phyloP scores from a whole-genome alignment of 2,797 vertebrate species.

The Benthosema pterotum region DNA sequence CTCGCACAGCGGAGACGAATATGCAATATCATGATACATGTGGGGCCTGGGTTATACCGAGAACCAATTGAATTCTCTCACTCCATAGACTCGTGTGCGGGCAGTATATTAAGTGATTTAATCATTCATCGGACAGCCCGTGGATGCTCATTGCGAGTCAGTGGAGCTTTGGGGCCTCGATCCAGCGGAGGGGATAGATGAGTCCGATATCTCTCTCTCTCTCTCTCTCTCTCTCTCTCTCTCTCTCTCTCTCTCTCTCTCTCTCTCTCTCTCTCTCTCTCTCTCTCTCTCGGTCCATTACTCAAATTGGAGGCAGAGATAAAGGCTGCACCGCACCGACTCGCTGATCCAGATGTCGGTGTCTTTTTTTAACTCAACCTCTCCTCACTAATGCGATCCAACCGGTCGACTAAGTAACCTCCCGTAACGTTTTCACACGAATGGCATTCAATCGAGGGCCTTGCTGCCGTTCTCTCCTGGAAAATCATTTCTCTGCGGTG shows the following conservation, averaged over 20 bases:
- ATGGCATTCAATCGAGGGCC: conserved; percentile 58
- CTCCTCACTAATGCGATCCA: conserved; percentile 59
- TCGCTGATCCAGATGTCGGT: conserved; percentile 69
- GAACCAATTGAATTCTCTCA: conserved; percentile 12
- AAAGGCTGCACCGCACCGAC: conserved; percentile 62
- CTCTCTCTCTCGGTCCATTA: conserved; percentile 57
- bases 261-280: background rate
- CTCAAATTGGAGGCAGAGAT: conserved; percentile 73
- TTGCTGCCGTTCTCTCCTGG: conserved; percentile 22
- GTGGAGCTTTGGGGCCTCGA: conserved; percentile 25
- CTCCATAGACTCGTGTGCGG: conserved; percentile 9
- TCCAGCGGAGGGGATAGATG: conserved; percentile 37
- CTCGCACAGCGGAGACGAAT: too few relatives aligned
- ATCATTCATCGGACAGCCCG: conserved; percentile 35
- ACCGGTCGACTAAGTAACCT: conserved; percentile 63
- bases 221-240: background rate
- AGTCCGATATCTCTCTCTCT: conserved; percentile 28
- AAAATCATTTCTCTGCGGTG: too few relatives aligned
- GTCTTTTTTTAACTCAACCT: conserved; percentile 65
- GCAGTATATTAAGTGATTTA: conserved; percentile 38
- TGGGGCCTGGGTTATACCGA: conserved; percentile 5
- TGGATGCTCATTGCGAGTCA: conserved; percentile 33
- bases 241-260: too few relatives aligned
- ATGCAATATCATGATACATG: conserved; percentile 20
- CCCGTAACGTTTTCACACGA: conserved; percentile 51